Evolutionary conservation across 1,140 invertebrate species (phyloP), one percentile per base, ranked within the genome.

Genomic region (Dendroctonus ponderosae): DNA sequence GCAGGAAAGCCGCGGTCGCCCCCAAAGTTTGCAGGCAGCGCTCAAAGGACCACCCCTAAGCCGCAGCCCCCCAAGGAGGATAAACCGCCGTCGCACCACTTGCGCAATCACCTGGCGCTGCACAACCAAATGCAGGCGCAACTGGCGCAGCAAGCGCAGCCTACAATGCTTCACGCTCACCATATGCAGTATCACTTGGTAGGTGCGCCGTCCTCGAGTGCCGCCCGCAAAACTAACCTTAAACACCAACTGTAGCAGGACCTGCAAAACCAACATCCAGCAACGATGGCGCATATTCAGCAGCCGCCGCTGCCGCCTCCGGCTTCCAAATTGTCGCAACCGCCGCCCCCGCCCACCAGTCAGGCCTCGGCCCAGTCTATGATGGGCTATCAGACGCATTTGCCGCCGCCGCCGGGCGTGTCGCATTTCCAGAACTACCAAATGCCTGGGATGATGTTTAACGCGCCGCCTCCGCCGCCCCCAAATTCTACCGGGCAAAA

Each of bases 361-460:
- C 41, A 46, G 11, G 59, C 46, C 15, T 46, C 42, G 5, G 42
- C 50, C 5, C 15, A 56, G 7, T 59, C 63, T 43, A 43, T 64
- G 39, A 62, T 66, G 49, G 15, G 46, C 8, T 59, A 52, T 39
- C 63, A 68, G 52, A 49, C 59, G 7, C 70, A 71, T 40, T 48
- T 60, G 15, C 64, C 70, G 6, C 62, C 70, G 6, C 62, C 67
- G n/a, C 61, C 69, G 8, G 51, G 49, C n/a, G 40, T 46, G 37
- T 48, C 12, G 26, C 9, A 12, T 41, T 49, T 50, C 7, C 56
- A 75, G 46, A 70, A 73, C 6, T 77, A 74, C 53, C 66, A 70
- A 9, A 54, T 78, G 43, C 64, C 73, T 2, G 77, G 77, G 7
- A 49, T 77, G 46, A 73, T 76, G 50, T 78, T 75, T 65, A 74